These are phyloP conservation scores for Theropithecus gelada DNA, from an alignment of 2,113 vertebrate species.

Conservation along the genomic window DNA sequence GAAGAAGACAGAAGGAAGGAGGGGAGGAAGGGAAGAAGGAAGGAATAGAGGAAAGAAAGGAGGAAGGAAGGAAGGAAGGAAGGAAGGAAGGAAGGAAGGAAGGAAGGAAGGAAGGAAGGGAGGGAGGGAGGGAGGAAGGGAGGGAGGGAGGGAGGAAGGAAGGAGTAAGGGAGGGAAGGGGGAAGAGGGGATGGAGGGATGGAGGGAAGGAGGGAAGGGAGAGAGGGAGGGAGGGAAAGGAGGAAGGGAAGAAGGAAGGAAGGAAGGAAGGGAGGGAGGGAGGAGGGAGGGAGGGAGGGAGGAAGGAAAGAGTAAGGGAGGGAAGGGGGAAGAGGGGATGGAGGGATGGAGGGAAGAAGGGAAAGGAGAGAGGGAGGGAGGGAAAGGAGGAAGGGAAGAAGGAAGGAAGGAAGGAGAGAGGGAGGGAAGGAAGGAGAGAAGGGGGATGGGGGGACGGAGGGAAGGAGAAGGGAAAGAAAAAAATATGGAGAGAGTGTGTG, in stretches of 20 bases:
- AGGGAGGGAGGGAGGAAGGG: too few relatives aligned
- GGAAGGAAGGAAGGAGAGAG: not conserved
- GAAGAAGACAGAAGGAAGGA: rapidly evolving
- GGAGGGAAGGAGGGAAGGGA: not conserved
- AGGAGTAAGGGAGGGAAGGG: rapidly evolving
- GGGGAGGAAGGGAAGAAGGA: not conserved
- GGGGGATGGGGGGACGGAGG: rapidly evolving
- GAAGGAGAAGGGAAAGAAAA: not conserved
- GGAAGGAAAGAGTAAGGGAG: rapidly evolving
- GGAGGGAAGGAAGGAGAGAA: rapidly evolving
- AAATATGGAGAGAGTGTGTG: not conserved
- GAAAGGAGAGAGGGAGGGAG: too few relatives aligned
- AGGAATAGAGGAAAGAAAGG: not conserved
- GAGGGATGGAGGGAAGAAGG: too few relatives aligned
- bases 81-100: rapidly evolving
- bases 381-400: not conserved
- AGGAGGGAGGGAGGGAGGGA: not conserved
- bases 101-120: rapidly evolving
- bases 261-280: rapidly evolving
- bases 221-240: too few relatives aligned
- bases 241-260: not conserved
- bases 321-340: too few relatives aligned
- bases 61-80: not conserved
- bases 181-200: rapidly evolving
- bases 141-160: too few relatives aligned